Evolutionary conservation across 2,888 invertebrate species (phyloP), one percentile per base, ranked within the genome.

Genomic region (Mythimna impura): DNA sequence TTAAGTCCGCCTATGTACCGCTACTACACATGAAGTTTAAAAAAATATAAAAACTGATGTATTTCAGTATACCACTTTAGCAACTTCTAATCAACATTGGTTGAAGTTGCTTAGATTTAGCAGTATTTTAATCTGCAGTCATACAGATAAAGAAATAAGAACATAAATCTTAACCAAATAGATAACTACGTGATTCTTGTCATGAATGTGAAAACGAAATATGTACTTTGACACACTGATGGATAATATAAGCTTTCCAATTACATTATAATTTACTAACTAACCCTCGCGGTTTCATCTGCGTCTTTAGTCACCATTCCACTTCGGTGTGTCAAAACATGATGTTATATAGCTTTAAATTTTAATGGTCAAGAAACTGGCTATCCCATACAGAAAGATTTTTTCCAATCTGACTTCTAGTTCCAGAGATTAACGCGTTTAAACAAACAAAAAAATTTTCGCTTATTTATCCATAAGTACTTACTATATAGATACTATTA

Each of bases 151-250:
- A 60, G 2, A n/a, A 57, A 58, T 40, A 60, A 60, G 17, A 36
- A 54, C 36, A 36, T 40, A 55, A 58, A 69, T 47, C 22, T 55
- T 50, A 75, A 55, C 34, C 7, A 65, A 25, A 47, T 14, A 60
- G 17, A 57, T 30, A 55, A n/a, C 4, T 61, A 61, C 61, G 73
- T 79, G 79, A 61, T 72, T 74, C 61, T 74, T 54, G 60, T 61
- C 72, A 72, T 61, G 54, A 22, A 71, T 4, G 20, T 54, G 52
- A 40, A 17, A 78, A 54, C 8, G 43, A 10, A 12, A 40, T 50
- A 5, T 30, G 12, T 34, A 14, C 8, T n/a, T n/a, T 36, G 50
- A 12, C 22, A 12, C 12, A 17, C 25, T 36, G 40, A 9, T 7
- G 20, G 20, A 78, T 72, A 25, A 25, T 30, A 30, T 30, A 71